Conservation (phyloP, 2,113 vertebrate species). For the Mola mola region DNA sequence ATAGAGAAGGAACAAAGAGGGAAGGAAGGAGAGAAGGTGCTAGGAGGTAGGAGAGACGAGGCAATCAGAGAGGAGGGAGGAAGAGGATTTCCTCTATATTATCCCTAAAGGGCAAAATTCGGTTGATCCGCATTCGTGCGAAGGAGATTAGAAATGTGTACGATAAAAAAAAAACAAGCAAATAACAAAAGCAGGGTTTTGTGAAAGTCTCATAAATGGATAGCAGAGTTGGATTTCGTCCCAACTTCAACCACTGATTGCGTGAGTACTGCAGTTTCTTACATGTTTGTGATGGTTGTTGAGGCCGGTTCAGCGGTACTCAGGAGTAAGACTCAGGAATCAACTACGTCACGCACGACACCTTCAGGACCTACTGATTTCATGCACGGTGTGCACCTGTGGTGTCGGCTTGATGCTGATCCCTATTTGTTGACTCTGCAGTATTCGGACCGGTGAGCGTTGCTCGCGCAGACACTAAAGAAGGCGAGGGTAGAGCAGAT, state of each 20-base stretch:
- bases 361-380: too few relatives aligned
- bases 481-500: slow-evolving; percentile 13
- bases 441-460: background rate
- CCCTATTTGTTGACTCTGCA: too few relatives aligned
- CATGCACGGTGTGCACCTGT: background rate
- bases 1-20: background rate
- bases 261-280: too few relatives aligned
- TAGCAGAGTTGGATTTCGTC: too few relatives aligned
- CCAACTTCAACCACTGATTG: too few relatives aligned
- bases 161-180: background rate
- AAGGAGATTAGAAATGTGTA: slow-evolving; percentile 42
- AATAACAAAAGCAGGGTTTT: too few relatives aligned
- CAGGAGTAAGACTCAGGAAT: too few relatives aligned
- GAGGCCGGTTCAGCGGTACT: too few relatives aligned
- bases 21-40: background rate
- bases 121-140: slow-evolving; percentile 34
- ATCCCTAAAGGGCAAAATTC: slow-evolving; percentile 35
- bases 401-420: too few relatives aligned
- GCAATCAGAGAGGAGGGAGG: background rate
- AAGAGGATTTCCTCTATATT: slow-evolving; percentile 28
- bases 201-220: too few relatives aligned
- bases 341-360: too few relatives aligned
- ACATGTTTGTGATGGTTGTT: too few relatives aligned
- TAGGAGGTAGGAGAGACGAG: background rate
- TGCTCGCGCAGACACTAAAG: slow-evolving; percentile 7